A percentile compares a stretch with the other conserved stretches of the same genome.
These are phyloP conservation scores for Phaethon lepturus DNA, from an alignment of 2,113 vertebrate genomes.

Conservation along the genomic window DNA sequence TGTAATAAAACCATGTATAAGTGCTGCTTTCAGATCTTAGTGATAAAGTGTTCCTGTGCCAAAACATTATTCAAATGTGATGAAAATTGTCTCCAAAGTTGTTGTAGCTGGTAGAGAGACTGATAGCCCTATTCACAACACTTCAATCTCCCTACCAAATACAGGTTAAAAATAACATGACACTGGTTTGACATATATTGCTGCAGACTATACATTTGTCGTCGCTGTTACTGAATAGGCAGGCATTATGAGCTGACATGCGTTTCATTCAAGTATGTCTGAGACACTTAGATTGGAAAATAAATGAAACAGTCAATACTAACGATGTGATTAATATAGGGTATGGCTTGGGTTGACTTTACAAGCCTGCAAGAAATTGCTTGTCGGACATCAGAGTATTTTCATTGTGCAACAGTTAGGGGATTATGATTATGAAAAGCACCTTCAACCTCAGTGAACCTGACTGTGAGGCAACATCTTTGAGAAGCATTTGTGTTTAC, in stretches of 20 bases:
- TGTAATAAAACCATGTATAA: not conserved
- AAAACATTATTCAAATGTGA: slow-evolving; percentile 57
- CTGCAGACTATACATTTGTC: slow-evolving; percentile 20
- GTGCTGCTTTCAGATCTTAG: not conserved
- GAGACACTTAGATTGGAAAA: slow-evolving; percentile 27
- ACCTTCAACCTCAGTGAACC: not conserved
- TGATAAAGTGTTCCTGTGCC: not conserved
- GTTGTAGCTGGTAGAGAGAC: slow-evolving; percentile 22
- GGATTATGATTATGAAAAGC: not conserved
- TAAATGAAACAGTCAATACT: slow-evolving; percentile 25
- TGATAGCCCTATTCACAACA: slow-evolving; percentile 43
- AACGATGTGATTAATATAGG: not conserved
- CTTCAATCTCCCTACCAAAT: slow-evolving; percentile 38
- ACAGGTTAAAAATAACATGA: slow-evolving; percentile 35
- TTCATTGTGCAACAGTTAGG: not conserved
- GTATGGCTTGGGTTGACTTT: not conserved
- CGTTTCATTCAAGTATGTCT: slow-evolving; percentile 13
- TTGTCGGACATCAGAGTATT: not conserved
- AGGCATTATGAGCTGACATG: slow-evolving; percentile 24
- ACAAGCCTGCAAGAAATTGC: not conserved
- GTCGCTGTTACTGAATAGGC: slow-evolving; percentile 1
- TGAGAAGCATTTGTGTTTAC: not conserved
- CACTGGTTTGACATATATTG: slow-evolving; percentile 55
- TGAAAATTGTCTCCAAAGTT: slow-evolving; percentile 42
- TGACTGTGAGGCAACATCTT: not conserved